Base-by-base conservation (phyloP, 2,888 invertebrate species). In the Pinctada fucata region DNA sequence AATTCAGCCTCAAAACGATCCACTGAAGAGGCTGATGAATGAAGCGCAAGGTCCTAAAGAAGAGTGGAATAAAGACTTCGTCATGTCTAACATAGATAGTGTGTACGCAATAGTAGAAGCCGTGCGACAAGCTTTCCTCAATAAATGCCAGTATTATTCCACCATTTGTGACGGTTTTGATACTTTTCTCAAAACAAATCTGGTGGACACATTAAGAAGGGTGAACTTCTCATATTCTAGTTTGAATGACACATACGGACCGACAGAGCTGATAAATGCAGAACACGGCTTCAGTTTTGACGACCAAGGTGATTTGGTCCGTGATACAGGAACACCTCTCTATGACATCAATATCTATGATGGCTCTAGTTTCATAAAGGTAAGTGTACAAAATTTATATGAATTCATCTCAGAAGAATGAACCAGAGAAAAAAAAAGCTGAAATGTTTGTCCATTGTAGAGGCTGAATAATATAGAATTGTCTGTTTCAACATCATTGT, bases 21-120 rank as follows among this genome's bases (percentile, higher is more conserved):
- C 82, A 45, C 8, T 85, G 13, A 80, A 81, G n/a, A 66, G 58
- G 31, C 69, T 84, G 50, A 81, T 84, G 66, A 72, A 45, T 5
- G 81, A 81, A 58, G 51, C 79, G 3, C 71, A 52, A 6, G 49
- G 69, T 16, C 63, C 78, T 3, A 74, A 31, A 16, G 78, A 82
- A 65, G 65, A 63, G 3, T 79, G 81, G 79, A 76, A 69, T 31
- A 80, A 82, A 45, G 80, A 85, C 63, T 82, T 84, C 64, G 81
- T 85, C 5, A 78, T 82, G 3, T 64, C 84, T 8, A 79, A 82
- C 0, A 79, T 90, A 1, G 88, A 90, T 72, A 86, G 88, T 10
- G 84, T 88, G 4, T 89, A 87, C 77, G 87, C 86, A 1, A 75
- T 89, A 50, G 86, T 85, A 1, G 82, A 84, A 8, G 87, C 87